Conservation (phyloP, 2,797 vertebrate genomes). For the Trachops cirrhosus region DNA sequence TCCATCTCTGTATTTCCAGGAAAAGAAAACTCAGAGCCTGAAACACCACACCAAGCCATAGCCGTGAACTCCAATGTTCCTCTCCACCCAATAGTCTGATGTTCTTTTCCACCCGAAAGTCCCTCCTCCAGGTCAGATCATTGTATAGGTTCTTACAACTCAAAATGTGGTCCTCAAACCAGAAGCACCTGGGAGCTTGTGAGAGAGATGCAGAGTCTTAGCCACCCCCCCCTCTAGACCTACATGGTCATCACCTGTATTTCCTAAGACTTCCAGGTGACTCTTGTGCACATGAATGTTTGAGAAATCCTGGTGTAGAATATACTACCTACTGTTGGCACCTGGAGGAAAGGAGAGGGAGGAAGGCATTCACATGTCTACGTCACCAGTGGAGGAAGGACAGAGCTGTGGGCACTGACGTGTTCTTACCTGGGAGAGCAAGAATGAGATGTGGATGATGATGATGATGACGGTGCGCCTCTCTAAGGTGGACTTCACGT, state of each 20-base stretch:
- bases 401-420: background rate
- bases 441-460: background rate
- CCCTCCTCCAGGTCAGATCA: no score
- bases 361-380: background rate
- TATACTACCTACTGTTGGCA: background rate
- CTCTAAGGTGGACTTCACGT: background rate
- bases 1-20: background rate
- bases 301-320: background rate
- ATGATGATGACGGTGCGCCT: accelerated
- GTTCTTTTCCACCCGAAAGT: background rate
- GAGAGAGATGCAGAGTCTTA: background rate
- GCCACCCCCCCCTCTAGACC: background rate
- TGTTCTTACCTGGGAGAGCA: background rate
- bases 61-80: background rate
- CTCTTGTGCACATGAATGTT: background rate
- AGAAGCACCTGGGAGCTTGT: background rate
- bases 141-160: background rate
- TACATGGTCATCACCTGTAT: background rate
- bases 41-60: background rate
- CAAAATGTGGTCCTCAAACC: background rate
- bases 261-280: background rate
- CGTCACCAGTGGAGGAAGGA: background rate
- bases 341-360: background rate
- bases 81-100: no score
- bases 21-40: background rate